Evolutionary conservation across 2,113 vertebrate species (phyloP), one percentile per base, ranked within the genome.

Genomic region (Chloropsis cyanopogon): DNA sequence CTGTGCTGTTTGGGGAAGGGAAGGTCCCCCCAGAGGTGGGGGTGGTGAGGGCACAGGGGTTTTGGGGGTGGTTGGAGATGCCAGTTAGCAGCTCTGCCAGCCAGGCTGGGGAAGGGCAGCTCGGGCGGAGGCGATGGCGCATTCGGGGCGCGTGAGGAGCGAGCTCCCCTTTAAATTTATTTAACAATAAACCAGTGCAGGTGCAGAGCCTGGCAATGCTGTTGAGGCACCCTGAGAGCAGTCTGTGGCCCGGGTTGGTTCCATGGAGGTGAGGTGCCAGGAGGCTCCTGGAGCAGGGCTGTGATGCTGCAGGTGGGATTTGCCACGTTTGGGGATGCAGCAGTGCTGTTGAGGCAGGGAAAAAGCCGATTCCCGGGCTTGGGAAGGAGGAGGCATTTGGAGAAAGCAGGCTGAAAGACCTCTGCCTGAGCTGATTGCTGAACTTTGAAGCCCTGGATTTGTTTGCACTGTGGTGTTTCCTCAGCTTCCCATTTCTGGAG

Each of bases 251-350:
- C 0, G 0, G 46, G 29, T 29, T 57, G 2, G 37, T 33, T 85
- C 41, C 1, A 1, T 0, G 0, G 49, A 63, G 47, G 7, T 23
- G 80, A 80, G 77, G 7, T 54, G 72, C 50, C 72, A 19, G 79
- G 41, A 72, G 21, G 28, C 56, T 88, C n/a, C 39, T 10, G 29
- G 37, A 44, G 26, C 25, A 1, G 7, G 3, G 1, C 47, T 11
- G 0, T 13, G 41, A 21, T 4, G 15, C 7, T 16, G 63, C 26
- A 16, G 39, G 18, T 52, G 81, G 31, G 60, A 9, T 47, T 49
- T 19, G 28, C 50, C 11, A 8, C 0, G 0, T 26, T 50, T 14
- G 23, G 24, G 53, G 44, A 39, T 29, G 71, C 22, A 25, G 20
- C 0, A 2, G 3, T 9, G 69, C 12, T 49, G 21, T 19, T 23